Evolutionary conservation across 2,113 vertebrate species (phyloP).

Genomic region (Pomatostomus ruficeps): DNA sequence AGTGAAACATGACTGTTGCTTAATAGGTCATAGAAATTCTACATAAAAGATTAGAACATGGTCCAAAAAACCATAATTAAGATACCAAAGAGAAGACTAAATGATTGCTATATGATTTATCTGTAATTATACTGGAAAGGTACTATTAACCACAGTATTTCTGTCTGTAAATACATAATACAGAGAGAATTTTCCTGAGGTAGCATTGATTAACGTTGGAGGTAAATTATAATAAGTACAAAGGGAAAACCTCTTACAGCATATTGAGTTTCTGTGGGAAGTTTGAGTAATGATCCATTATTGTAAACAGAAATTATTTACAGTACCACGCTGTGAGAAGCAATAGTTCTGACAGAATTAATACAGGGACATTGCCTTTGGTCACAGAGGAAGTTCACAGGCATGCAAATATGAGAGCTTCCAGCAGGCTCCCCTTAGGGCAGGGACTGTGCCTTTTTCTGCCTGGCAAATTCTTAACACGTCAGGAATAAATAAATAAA

Average conservation of each 20-base stretch:
- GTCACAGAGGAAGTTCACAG: conserved; percentile 1
- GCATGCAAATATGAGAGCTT: not conserved
- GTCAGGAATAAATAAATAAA: conserved; percentile 20
- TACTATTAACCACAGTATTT: not conserved
- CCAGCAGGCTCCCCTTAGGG: not conserved
- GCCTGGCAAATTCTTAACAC: not conserved
- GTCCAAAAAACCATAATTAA: not conserved
- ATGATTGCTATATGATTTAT: not conserved
- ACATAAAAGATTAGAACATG: not conserved
- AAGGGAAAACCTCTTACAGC: not conserved
- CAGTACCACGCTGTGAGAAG: not conserved
- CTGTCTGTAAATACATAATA: not conserved
- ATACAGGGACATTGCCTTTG: not conserved
- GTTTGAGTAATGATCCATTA: conserved; percentile 23
- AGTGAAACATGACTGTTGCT: not conserved
- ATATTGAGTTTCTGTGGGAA: conserved; percentile 1
- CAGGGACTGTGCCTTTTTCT: not conserved
- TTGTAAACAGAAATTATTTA: conserved; percentile 22
- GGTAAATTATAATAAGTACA: not conserved
- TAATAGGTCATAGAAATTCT: not conserved
- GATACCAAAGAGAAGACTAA: not conserved
- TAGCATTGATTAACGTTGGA: not conserved
- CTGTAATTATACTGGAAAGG: not conserved
- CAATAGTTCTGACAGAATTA: conserved; percentile 4
- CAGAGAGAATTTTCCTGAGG: not conserved